Percentiles rank a stretch among this genome's conserved stretches.
phyloP scores from a whole-genome alignment of 2,113 vertebrate genomes.

The Diadophis punctatus region DNA sequence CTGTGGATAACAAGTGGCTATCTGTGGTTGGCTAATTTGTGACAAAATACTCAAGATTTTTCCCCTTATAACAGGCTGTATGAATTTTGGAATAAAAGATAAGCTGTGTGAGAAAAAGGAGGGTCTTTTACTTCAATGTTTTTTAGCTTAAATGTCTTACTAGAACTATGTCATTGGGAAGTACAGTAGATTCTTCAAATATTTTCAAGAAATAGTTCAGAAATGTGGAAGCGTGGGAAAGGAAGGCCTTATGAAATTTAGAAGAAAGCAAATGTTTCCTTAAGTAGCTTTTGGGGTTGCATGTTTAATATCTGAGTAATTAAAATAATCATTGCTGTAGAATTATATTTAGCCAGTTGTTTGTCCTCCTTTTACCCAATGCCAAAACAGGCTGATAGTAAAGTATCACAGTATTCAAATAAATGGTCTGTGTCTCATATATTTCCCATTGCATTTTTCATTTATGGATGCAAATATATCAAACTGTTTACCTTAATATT shows the following conservation, averaged over 20 bases:
- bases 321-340: not conserved
- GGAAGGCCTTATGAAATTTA: not conserved
- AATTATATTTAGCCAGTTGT: not conserved
- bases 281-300: not conserved
- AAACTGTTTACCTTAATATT: not conserved
- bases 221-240: not conserved
- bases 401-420: not conserved
- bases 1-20: too few species aligned
- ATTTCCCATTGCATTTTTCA: not conserved
- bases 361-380: not conserved
- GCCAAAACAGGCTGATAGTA: not conserved
- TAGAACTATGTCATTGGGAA: too few species aligned
- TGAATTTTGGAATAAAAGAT: conserved; percentile 30
- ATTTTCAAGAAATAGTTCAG: not conserved
- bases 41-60: conserved; percentile 28
- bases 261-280: not conserved
- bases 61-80: not conserved
- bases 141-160: not conserved
- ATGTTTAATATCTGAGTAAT: not conserved
- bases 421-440: not conserved
- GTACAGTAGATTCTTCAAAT: not conserved
- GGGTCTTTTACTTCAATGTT: conserved; percentile 27
- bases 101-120: conserved; percentile 44
- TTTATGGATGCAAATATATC: not conserved
- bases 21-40: not conserved